phyloP scores from a whole-genome alignment of 2,113 vertebrate species.

The Daphoenositta chrysoptera region DNA sequence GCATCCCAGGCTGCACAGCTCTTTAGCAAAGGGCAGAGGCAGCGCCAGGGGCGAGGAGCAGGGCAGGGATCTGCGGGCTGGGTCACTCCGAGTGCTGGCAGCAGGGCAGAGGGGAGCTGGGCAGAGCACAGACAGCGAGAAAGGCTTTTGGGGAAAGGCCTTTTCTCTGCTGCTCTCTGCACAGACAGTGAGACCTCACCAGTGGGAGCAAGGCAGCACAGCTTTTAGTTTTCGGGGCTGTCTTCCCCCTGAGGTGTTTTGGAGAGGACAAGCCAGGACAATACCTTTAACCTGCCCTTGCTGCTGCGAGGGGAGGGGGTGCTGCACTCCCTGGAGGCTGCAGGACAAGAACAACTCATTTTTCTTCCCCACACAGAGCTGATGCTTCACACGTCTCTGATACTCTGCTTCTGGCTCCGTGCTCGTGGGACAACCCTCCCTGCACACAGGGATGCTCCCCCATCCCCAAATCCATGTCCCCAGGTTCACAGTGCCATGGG shows the following conservation, averaged over 20 bases:
- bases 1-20: background rate
- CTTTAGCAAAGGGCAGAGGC: slow-evolving; percentile 38
- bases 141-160: background rate
- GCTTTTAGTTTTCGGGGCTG: background rate
- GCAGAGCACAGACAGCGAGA: background rate
- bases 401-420: background rate
- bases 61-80: background rate
- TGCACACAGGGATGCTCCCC: background rate
- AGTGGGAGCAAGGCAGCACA: background rate
- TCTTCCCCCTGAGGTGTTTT: background rate
- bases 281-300: background rate
- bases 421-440: background rate
- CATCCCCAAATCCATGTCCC: background rate
- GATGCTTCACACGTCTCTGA: background rate
- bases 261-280: slow-evolving; percentile 3
- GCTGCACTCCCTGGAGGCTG: background rate
- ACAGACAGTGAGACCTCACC: background rate
- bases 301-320: background rate
- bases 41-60: background rate
- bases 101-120: background rate
- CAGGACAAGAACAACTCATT: background rate
- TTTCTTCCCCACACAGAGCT: background rate
- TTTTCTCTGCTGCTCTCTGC: background rate
- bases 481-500: fast-evolving
- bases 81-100: background rate